These are phyloP conservation scores for Thysanoteuthis rhombus DNA, from an alignment of 2,888 invertebrate species.

Conservation along the genomic window DNA sequence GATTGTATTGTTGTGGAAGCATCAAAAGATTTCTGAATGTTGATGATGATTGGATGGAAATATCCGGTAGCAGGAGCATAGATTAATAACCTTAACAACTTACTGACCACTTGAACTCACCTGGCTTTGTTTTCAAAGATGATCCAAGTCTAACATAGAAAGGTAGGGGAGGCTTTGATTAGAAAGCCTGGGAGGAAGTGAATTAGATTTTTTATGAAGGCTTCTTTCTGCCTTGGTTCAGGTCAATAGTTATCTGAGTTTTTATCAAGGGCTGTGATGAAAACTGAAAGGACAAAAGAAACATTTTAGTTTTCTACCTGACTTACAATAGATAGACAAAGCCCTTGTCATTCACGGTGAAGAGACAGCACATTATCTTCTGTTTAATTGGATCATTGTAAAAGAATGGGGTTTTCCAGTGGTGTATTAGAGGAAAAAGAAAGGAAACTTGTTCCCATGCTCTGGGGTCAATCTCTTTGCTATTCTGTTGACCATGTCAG, in stretches of 20 bases:
- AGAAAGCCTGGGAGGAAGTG: background rate
- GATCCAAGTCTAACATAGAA: no score
- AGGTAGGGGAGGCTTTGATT: background rate
- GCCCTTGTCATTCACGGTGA: background rate
- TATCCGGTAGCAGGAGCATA: background rate
- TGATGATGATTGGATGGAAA: background rate
- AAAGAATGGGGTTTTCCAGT: background rate
- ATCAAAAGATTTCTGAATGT: background rate
- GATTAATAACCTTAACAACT: background rate
- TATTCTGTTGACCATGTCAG: conserved; percentile 12
- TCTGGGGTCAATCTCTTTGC: background rate
- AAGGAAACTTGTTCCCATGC: background rate
- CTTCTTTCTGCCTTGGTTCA: background rate
- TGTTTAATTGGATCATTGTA: background rate
- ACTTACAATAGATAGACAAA: background rate
- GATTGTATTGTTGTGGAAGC: background rate
- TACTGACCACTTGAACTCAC: background rate
- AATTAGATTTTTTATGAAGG: background rate
- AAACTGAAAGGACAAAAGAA: background rate
- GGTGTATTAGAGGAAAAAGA: background rate
- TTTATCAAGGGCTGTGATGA: background rate
- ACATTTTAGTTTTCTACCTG: background rate
- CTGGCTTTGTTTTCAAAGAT: no score
- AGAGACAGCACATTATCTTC: background rate
- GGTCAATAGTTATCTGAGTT: background rate